phyloP scores from a whole-genome alignment of 2,888 invertebrate genomes.

The Habrosyne pyritoides region DNA sequence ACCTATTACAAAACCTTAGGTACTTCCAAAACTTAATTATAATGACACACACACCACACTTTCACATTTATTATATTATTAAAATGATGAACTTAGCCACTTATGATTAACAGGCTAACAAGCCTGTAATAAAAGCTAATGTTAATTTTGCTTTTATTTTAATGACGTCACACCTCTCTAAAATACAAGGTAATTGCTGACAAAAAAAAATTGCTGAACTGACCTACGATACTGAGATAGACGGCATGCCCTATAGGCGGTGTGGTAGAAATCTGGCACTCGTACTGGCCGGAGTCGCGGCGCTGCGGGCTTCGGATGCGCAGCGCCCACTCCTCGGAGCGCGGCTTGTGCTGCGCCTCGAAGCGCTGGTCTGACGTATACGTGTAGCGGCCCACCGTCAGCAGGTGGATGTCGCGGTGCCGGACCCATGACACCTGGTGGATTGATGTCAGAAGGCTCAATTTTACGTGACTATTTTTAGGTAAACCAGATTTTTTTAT shows the following conservation, averaged over 20 bases:
- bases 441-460: too few species aligned
- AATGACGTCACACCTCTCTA: too few species aligned
- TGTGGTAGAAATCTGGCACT: constrained; percentile 96
- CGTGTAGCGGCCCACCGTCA: constrained; percentile 95
- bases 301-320: constrained; percentile 86
- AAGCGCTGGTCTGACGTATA: constrained; percentile 93
- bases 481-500: too few species aligned
- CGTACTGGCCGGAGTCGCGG: constrained; percentile 94
- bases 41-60: too few species aligned
- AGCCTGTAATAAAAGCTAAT: too few species aligned
- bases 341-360: constrained; percentile 91
- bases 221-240: constrained; percentile 92
- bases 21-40: too few species aligned
- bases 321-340: constrained; percentile 94
- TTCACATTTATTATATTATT: too few species aligned
- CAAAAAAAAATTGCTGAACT: constrained; percentile 54
- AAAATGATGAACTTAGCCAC: too few species aligned
- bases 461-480: too few species aligned
- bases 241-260: constrained; percentile 94
- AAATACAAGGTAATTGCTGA: background rate
- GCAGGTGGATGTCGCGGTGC: constrained; percentile 94
- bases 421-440: constrained; percentile 95
- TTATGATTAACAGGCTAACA: too few species aligned
- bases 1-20: too few species aligned
- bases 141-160: too few species aligned